A percentile compares a stretch with the other conserved stretches of the same genome.
phyloP scores from a whole-genome alignment of 1,140 invertebrate genomes.

The Geopemphigus sp. region DNA sequence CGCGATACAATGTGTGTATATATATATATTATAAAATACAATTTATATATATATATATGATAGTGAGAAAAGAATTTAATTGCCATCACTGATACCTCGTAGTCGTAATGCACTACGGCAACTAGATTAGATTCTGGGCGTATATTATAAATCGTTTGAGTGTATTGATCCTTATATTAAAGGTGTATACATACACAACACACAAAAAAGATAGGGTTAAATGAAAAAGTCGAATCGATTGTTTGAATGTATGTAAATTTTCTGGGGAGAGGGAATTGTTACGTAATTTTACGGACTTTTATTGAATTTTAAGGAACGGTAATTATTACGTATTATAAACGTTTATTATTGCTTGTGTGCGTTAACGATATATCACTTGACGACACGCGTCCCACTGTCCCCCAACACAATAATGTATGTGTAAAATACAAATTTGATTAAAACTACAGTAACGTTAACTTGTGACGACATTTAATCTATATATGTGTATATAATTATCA shows the following conservation, averaged over 20 bases:
- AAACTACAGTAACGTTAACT: background rate
- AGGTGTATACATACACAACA: background rate
- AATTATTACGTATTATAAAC: too few species aligned
- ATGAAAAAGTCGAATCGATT: slow-evolving; percentile 1
- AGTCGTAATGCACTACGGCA: background rate
- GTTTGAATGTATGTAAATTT: background rate
- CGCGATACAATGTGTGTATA: too few species aligned
- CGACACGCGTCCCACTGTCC: too few species aligned
- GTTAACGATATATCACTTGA: background rate
- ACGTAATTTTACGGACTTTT: background rate
- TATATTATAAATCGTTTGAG: background rate
- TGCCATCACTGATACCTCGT: background rate
- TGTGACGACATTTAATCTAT: background rate
- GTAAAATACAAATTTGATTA: background rate
- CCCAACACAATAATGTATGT: background rate
- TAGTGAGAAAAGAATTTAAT: background rate
- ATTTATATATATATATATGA: too few species aligned
- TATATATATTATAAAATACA: too few species aligned
- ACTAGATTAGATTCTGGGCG: too few species aligned
- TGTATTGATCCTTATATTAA: slow-evolving; percentile 6
- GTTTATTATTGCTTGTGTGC: too few species aligned
- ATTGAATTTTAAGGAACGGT: too few species aligned
- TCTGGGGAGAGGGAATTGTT: background rate
- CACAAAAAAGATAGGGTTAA: background rate
- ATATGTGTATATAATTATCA: background rate